Evolutionary conservation across 2,888 invertebrate genomes (phyloP), one percentile per base, ranked within the genome.

Genomic region (Ormia ochracea): DNA sequence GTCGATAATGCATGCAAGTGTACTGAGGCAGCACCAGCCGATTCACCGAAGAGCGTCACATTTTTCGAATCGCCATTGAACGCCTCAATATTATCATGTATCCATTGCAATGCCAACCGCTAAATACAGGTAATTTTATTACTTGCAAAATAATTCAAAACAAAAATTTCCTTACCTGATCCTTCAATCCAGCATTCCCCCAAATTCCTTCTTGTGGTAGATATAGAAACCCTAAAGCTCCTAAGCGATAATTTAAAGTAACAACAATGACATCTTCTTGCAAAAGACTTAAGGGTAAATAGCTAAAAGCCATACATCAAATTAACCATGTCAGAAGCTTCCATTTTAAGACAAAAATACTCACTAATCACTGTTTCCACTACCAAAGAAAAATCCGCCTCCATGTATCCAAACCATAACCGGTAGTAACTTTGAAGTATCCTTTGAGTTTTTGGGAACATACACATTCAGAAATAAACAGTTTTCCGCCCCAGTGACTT

Each of bases 91-190:
- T 91, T 83, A 0, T 90, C 91, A 1, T 90, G 82, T 86, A 90
- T 59, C 83, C 90, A 89, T 81, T 90, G 89, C 83, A 91, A 87
- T 9, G 92, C 92, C 23, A 91, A 70, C 33, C 83, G 89, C 82
- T 84, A 41, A 14, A 69, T 38, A 1, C 14, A 65, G 17, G 4
- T 48, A 4, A 17, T 43, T 14, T n/a, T 12, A 21, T 61, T 19
- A 43, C 10, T 23, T 1, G 0, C 17, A 63, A 21, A 14, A 5
- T 31, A 2, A 9, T 0, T 23, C n/a, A 23, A 45, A 38, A 17
- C 10, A n/a, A 48, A 14, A 5, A n/a, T 33, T 28, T 1, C 6
- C 26, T 54, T 82, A 86, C 85, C 82, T 90, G 90, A 84, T 90
- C 90, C 73, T 89, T 89, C 0, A 90, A 79, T 0, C 88, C 90